Base-by-base conservation (phyloP, 2,888 invertebrate species). In the Luperina testacea region DNA sequence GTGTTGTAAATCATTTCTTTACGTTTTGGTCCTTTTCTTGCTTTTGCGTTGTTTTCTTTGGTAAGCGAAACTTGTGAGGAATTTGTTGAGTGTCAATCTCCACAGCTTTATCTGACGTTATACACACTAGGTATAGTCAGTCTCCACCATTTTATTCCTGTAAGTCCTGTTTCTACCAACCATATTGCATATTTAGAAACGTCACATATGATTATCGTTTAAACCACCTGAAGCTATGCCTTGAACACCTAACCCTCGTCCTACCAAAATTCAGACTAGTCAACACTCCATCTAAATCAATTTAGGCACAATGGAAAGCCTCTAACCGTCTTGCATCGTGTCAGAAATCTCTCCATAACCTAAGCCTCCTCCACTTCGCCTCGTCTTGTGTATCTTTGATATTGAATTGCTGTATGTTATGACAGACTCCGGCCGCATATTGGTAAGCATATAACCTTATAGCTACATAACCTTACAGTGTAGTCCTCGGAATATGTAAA, bases 391-490 rank as follows among this genome's bases (percentile, higher is more conserved):
- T 90, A 88, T 88, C 82, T 85, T 87, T 72, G 74, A 88, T 90
- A 89, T 89, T 89, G 85, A 80, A 88, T 88, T 88, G 80, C 81
- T 85, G 68, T 70, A 70, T 89, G 89, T 90, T 89, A 90, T 90
- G 90, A 85, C 87, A 90, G 87, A 84, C 82, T 88, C 70, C 78
- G 51, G 70, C 63, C 81, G 69, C 72, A 88, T 85, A 87, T 87
- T 85, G 82, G 80, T 86, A 82, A 82, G 80, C 74, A 80, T 80
- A 86, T 79, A 79, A 57, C 76, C 53, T 24, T 76, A 82, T 72
- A 79, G 67, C 59, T 67, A 74, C 20, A 68, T 63, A 82, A 68
- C 73, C 69, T 69, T 45, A 77, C 67, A 68, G 32, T 68, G 65
- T 63, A 71, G 75, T 68, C 72, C 63, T 69, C 53, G 65, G 59